Evolutionary conservation across 1,140 invertebrate species (phyloP), one percentile per base, ranked within the genome.

Genomic region (Triops cancriformis): DNA sequence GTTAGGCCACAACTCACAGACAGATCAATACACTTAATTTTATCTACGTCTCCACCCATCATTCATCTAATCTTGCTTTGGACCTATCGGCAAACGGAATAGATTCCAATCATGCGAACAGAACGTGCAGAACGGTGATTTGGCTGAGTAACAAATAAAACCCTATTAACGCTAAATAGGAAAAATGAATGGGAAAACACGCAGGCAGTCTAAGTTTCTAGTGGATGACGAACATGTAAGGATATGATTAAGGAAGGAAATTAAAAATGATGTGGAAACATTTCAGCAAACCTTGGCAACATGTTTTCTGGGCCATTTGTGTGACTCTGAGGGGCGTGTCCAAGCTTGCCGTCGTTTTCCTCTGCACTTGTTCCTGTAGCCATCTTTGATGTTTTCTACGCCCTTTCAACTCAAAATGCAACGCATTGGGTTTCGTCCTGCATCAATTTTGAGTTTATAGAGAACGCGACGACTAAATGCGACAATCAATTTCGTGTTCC

Each of bases 241-340:
- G 23, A 64, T 5, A 23, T 5, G 23, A 18, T n/a, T n/a, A 64
- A 6, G 51, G 14, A 18, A n/a, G 51, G 51, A 23, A 64, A 64
- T n/a, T 23, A 64, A 64, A 64, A 64, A 37, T 37, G 51, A 64
- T 64, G 51, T 64, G 51, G 51, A 64, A 64, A 23, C 31, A 37
- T 37, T 37, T 18, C 51, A 64, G 51, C 51, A 64, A 64, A 64
- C 51, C 51, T 64, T 64, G 51, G 51, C 51, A 64, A 64, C 51
- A 64, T 64, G 51, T 64, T 64, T 64, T 64, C 51, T 37, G 31
- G 31, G 51, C 51, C 51, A 64, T 64, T 64, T 64, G 51, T 64
- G 51, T 64, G 9, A 64, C 14, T 64, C 18, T 64, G 51, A 23
- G 51, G 51, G n/a, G 51, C 51, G 51, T 23, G 51, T 64, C 51